Base-by-base conservation (phyloP, 2,797 vertebrate species). In the Kryptopterus vitreolus region DNA sequence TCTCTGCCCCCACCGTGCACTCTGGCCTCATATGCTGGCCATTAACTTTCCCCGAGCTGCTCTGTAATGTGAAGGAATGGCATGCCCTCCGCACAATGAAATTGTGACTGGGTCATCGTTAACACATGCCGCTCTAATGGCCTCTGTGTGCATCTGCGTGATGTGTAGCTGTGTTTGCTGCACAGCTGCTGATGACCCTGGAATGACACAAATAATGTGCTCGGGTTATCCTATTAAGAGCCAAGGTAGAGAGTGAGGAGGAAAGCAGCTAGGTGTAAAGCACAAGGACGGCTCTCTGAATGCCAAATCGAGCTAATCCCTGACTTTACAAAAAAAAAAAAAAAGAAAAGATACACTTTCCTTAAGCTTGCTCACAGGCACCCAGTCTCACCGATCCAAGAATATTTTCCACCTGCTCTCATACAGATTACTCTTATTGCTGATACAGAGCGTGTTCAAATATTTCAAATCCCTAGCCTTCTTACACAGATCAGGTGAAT, bases 31-130 rank as follows among this genome's bases (percentile, higher is more conserved):
- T 86, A 86, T 87, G 84, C 82, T 84, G 82, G 82, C 87, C 86
- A 88, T 90, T 90, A 89, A 87, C 78, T 83, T 79, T 84, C 84
- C 87, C 86, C 87, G 84, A 80, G 89, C 82, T 81, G 71, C 87
- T 87, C 65, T 80, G 80, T 91, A 89, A 91, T 90, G 87, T 87
- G 87, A 83, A 88, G 83, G 85, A 89, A 84, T 88, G 87, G 84
- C 84, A 83, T 72, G 85, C 89, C 82, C 81, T 86, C 82, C 83
- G 88, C 85, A 82, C 81, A 82, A 84, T 88, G 82, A 88, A 83
- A 66, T 82, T 85, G 83, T 81, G 82, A 88, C 83, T 61, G 73
- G 73, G 88, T 88, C 89, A 88, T 87, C 85, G 82, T 84, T 87
- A 85, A 87, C 87, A 79, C 76, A 81, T 80, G 77, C 65, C 53